These are phyloP conservation scores for Cololabis saira DNA, from an alignment of 2,113 vertebrate genomes.

Conservation along the genomic window DNA sequence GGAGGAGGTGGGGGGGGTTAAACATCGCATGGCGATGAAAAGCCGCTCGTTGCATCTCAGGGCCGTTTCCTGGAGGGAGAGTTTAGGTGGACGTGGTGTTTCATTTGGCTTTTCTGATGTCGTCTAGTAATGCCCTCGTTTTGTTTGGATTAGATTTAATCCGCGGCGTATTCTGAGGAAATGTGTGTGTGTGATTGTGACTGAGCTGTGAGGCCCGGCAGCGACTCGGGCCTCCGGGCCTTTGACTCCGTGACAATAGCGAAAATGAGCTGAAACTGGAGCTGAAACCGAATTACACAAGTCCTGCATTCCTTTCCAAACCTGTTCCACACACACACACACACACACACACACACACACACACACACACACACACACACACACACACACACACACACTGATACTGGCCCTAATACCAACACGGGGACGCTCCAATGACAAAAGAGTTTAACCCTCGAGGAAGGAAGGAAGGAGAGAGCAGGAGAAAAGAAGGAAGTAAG, in stretches of 20 bases:
- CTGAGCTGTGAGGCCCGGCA: slow-evolving; percentile 45
- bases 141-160: slow-evolving; percentile 6
- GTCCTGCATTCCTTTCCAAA: slow-evolving; percentile 77
- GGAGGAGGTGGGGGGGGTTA: slow-evolving; percentile 31
- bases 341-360: slow-evolving; percentile 28
- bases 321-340: slow-evolving; percentile 58
- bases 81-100: background rate
- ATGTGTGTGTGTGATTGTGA: slow-evolving; percentile 51
- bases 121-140: slow-evolving; percentile 6
- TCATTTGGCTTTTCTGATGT: background rate
- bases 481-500: too few relatives aligned
- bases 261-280: slow-evolving; percentile 70
- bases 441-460: too few relatives aligned
- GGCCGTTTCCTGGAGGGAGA: slow-evolving; percentile 1
- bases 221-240: slow-evolving; percentile 52
- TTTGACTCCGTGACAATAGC: slow-evolving; percentile 68
- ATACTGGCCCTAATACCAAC: too few relatives aligned
- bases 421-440: too few relatives aligned
- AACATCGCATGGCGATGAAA: slow-evolving; percentile 54
- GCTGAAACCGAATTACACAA: slow-evolving; percentile 73
- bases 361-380: slow-evolving; percentile 21
- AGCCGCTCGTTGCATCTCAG: background rate
- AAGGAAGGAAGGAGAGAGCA: too few relatives aligned
- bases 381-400: slow-evolving; percentile 26
- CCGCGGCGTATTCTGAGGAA: slow-evolving; percentile 29